A percentile compares a stretch with the other conserved stretches of the same genome.
phyloP scores from a whole-genome alignment of 2,113 vertebrate species.

The Equus przewalskii region DNA sequence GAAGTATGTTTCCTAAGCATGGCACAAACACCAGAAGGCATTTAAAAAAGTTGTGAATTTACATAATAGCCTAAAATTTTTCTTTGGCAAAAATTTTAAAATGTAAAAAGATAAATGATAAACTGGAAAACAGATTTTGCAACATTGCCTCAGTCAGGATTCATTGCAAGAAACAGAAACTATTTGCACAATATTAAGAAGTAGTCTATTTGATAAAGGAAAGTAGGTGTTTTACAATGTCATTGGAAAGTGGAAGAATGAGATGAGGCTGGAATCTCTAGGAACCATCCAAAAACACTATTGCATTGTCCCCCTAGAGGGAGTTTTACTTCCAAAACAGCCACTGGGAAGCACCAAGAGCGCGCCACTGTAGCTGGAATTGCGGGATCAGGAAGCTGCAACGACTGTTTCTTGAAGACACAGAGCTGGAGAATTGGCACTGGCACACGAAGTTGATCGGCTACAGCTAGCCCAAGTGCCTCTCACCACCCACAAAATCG shows the following conservation, averaged over 20 bases:
- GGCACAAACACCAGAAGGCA: background rate
- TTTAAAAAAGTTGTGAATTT: background rate
- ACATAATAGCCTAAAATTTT: background rate
- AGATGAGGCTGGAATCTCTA: background rate
- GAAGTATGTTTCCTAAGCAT: background rate
- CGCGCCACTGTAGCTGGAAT: background rate
- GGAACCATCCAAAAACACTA: background rate
- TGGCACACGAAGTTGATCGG: background rate
- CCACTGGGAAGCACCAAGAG: background rate
- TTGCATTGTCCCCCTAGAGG: background rate
- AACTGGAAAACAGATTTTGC: background rate
- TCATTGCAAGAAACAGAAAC: background rate
- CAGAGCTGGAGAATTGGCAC: background rate
- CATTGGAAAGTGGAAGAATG: background rate
- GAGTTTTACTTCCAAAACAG: background rate
- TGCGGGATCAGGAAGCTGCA: background rate
- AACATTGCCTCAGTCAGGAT: background rate
- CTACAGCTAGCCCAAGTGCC: background rate
- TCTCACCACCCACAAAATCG: background rate
- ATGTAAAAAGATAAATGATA: background rate
- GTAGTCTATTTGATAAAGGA: background rate
- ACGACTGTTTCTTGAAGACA: background rate
- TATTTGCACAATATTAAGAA: background rate
- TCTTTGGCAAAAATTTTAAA: background rate
- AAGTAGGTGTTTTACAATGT: background rate